Conservation (phyloP, 30 jellyfish, hydroid and myxozoan species). For the Hydractinia symbiolongicarpus region DNA sequence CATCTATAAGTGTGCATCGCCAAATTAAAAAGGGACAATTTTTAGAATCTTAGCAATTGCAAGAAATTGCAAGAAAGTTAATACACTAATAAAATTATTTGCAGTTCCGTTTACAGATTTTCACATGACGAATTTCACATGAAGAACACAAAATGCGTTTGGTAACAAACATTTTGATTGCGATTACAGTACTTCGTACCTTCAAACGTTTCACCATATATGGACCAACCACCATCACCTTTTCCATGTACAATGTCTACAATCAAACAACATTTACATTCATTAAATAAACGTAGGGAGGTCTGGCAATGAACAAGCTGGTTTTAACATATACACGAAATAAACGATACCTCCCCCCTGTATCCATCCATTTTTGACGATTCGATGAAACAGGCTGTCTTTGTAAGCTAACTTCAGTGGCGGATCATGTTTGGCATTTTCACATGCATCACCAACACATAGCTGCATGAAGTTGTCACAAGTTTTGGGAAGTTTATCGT, state of each 20-base stretch:
- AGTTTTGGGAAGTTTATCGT: conserved; percentile 68
- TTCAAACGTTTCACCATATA: conserved; percentile 73
- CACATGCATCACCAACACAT: conserved; percentile 60
- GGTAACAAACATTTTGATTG: too few species aligned
- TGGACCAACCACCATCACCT: conserved; percentile 95
- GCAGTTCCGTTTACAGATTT: too few species aligned
- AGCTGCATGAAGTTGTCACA: conserved; percentile 82
- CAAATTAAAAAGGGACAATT: background rate
- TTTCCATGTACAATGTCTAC: conserved; percentile 77
- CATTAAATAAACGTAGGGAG: background rate
- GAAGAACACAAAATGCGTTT: too few species aligned
- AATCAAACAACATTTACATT: background rate
- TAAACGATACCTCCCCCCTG: conserved; percentile 84
- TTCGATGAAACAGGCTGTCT: conserved; percentile 60
- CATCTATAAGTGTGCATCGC: conserved; percentile 37
- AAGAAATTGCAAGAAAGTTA: too few species aligned
- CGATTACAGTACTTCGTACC: conserved; percentile 13
- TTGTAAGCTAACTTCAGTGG: conserved; percentile 55
- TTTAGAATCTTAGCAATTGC: too few species aligned
- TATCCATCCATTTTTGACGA: conserved; percentile 91
- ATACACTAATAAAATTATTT: too few species aligned
- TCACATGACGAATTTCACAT: too few species aligned
- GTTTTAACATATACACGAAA: too few species aligned
- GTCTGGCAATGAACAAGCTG: too few species aligned
- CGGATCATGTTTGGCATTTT: conserved; percentile 45